Conservation (phyloP, 2,797 vertebrate species). For the Meriones psammophilus region DNA sequence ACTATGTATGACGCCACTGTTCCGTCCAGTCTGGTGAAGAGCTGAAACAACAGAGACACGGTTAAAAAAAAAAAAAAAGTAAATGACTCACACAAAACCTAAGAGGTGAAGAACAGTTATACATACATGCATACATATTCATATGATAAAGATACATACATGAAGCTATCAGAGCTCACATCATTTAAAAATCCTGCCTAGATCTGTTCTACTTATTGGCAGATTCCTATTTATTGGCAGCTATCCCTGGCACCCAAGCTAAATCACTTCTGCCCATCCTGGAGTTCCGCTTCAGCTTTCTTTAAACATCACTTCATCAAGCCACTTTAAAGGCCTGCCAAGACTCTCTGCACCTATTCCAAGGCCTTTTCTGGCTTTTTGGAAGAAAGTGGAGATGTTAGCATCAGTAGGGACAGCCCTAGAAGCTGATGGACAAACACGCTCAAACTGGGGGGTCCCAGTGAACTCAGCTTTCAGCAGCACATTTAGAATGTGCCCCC, state of each 20-base stretch:
- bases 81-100: not conserved
- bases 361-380: not conserved
- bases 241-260: not conserved
- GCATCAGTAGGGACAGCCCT: not conserved
- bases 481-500: not conserved
- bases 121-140: too few relatives aligned
- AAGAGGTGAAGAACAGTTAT: not conserved
- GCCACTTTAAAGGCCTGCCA: not conserved
- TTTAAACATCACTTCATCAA: not conserved
- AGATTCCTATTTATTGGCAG: not conserved
- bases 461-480: not conserved
- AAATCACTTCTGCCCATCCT: not conserved
- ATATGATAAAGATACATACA: not conserved
- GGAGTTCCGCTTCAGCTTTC: not conserved
- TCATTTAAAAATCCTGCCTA: not conserved
- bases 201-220: not conserved
- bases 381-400: not conserved
- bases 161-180: not conserved
- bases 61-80: not conserved
- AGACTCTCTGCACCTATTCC: not conserved
- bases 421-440: not conserved
- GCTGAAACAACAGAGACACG: conserved; percentile 87
- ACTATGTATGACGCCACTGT: conserved; percentile 99
- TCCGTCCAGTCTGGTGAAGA: conserved; percentile 96
- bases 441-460: not conserved